Base-by-base conservation (phyloP, 2,113 vertebrate genomes). In the Neofelis nebulosa region DNA sequence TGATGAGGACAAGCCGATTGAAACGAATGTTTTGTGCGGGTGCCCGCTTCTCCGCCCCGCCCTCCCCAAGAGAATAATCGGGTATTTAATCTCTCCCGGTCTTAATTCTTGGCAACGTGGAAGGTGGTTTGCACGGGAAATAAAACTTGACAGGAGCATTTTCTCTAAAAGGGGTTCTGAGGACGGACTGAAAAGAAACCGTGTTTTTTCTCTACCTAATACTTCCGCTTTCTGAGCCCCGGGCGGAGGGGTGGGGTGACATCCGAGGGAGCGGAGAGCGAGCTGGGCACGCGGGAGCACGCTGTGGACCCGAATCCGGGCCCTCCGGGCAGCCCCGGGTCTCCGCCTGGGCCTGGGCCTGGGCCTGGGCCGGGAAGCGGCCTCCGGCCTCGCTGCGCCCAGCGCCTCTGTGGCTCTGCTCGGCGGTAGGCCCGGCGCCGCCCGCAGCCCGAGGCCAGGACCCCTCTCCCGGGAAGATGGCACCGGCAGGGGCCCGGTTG, bases 121-220 rank as follows among this genome's bases (percentile, higher is more conserved):
- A 97, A 98, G 95, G 96, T 98, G 97, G 98, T 98, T 98, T 98
- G 98, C 98, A 98, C 71, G 98, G 98, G 98, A 99, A 99, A 99
- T 99, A 99, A 99, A 98, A 97, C 94, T 97, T 98, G 98, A 98
- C 98, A 99, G 98, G 94, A 96, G 87, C 88, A 78, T 98, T 98
- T 98, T 99, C 98, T 98, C 84, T 92, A 98, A 98, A 96, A 95
- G 94, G 52, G 98, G 86, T 79, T 45, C 95, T 61, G 96, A 97
- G 80, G 80, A 96, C 12, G 31, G 96, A 89, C 82, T 97, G 98
- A 92, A 97, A 98, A 97, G 98, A 95, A 97, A 50, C 27, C 52
- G 0, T 86, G 25, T 57, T 50, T 96, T 95, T 95, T 97, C 89
- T 97, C 48, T 0, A 2, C 7, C 85, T 97, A 96, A 96, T 25